Base-by-base conservation (phyloP, 1,140 invertebrate species). In the Amyelois transitella region DNA sequence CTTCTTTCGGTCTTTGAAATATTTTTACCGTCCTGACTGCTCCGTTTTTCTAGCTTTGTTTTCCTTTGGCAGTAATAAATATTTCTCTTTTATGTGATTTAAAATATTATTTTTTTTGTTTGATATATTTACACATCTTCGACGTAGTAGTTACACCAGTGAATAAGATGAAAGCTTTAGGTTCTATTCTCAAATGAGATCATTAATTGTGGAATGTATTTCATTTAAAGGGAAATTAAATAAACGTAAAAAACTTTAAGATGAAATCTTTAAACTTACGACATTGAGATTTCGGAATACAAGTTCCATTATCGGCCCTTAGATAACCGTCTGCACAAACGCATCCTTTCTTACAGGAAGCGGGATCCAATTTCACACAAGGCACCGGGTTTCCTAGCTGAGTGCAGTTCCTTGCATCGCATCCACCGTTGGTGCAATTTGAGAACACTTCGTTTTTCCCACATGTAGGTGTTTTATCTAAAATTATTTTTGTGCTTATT, bases 341-440 rank as follows among this genome's bases (percentile, higher is more conserved):
- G 17, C 60, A 62, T 18, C 60, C 60, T 28, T 48, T 55, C 14
- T 51, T 55, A 18, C 53, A 61, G 14, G 10, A 8, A 10, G 21
- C 21, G 1, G 53, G 53, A 14, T 55, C 28, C 8, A 56, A 14
- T 28, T 55, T 54, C 10, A 51, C 47, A 17, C 58, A 60, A 18
- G 21, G 47, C 10, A 62, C 21, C 22, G 68, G 55, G n/a, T 51
- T 60, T 1, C 62, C 62, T 1, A 58, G 7, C 48, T 70, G 51
- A 2, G 53, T 53, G 38, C 68, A 71, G 18, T 54, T 55, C 44
- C 54, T 38, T 8, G 61, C 51, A 8, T 19, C 49, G 18, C 63
- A 66, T 10, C 52, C 25, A 12, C 32, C 47, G 22, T 67, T 60
- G 1, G 38, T 58, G 47, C 61, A 67, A 17, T 47, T 48, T 17